Base-by-base conservation (phyloP, 2,113 vertebrate genomes). In the Trinectes maculatus region DNA sequence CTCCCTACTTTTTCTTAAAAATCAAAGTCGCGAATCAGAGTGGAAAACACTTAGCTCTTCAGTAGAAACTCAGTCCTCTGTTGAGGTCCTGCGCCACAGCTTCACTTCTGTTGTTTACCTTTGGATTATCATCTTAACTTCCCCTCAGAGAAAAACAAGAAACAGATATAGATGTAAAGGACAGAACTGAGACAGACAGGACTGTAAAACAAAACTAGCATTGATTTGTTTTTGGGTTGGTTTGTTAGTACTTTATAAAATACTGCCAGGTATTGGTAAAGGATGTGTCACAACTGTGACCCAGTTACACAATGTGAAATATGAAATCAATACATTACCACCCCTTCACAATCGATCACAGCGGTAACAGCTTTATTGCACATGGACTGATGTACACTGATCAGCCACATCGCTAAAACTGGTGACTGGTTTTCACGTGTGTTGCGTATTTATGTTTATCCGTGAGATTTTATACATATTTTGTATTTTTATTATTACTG, bases 21-120 rank as follows among this genome's bases (percentile, higher is more conserved):
- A n/a, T n/a, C n/a, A n/a, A n/a, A n/a, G n/a, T n/a, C n/a, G n/a
- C n/a, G n/a, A n/a, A n/a, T n/a, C n/a, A n/a, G n/a, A n/a, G n/a
- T n/a, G n/a, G n/a, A n/a, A n/a, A n/a, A n/a, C n/a, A n/a, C n/a
- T n/a, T n/a, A n/a, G n/a, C n/a, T n/a, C n/a, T 24, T 33, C 2
- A 19, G 24, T 31, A 42, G 19, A 3, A 43, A 29, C n/a, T 28
- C 36, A 7, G n/a, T 13, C 11, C 5, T 31, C 5, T 51, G 37
- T 65, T 28, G 19, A 43, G 19, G 6, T 3, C 18, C 7, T 28
- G 37, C 15, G 6, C 44, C 61, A 64, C 52, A 29, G 54, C 31
- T 39, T 15, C 42, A 7, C 28, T 10, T 49, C 56, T 5, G 16
- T 40, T 49, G 29, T 55, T 81, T 74, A 44, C 46, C 39, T 55